These are phyloP conservation scores for Cybosia mesomella DNA, from an alignment of 2,888 invertebrate genomes.

Conservation along the genomic window DNA sequence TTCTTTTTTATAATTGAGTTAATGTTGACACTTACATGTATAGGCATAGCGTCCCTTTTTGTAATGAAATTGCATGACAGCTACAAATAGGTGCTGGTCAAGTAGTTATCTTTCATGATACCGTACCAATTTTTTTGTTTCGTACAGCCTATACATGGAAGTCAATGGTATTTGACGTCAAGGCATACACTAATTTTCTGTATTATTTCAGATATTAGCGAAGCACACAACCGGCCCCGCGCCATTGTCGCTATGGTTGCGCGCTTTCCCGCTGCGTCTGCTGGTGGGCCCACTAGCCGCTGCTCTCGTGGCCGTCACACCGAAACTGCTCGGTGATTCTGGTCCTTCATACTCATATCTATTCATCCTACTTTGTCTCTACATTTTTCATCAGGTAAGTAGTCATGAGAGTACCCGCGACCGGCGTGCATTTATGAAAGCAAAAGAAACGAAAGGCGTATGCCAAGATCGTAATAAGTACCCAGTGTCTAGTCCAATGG, in stretches of 20 bases:
- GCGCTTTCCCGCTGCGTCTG: constrained; percentile 95
- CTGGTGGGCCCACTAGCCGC: constrained; percentile 94
- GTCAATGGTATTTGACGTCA: too few species aligned
- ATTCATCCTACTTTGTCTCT: constrained; percentile 91
- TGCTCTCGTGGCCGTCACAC: constrained; percentile 94
- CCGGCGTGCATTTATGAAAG: not conserved
- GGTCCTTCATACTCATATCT: constrained; percentile 91
- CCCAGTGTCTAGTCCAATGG: not conserved
- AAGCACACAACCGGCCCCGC: constrained; percentile 94
- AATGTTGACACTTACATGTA: too few species aligned
- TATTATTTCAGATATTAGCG: constrained; percentile 71
- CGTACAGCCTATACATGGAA: too few species aligned
- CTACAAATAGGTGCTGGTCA: too few species aligned
- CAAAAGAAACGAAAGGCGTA: not conserved
- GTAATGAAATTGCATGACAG: too few species aligned
- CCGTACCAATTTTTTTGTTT: too few species aligned
- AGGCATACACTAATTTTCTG: not conserved
- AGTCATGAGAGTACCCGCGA: not conserved
- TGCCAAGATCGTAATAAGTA: not conserved
- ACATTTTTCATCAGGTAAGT: constrained; percentile 95
- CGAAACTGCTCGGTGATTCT: constrained; percentile 87
- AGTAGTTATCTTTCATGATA: too few species aligned
- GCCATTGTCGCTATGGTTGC: constrained; percentile 95
- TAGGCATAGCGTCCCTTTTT: too few species aligned
- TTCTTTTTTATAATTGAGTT: too few species aligned